Evolutionary conservation across 2,797 vertebrate species (phyloP).

Genomic region (Tolypeutes matacus): DNA sequence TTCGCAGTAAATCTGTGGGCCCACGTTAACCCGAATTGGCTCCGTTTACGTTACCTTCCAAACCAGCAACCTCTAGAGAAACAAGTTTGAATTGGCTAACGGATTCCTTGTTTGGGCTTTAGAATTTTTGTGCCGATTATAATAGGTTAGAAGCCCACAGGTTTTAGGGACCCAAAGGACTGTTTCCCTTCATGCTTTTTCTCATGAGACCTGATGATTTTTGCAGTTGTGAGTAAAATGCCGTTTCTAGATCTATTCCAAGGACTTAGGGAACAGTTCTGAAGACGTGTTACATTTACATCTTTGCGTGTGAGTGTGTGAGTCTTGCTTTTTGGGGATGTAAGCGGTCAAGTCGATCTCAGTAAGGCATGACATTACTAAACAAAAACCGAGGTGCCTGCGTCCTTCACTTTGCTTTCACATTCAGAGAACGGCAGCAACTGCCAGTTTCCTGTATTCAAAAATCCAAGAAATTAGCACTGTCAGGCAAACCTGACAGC

Average conservation of each 20-base stretch:
- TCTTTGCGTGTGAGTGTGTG: rapidly evolving
- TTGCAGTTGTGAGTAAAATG: not conserved
- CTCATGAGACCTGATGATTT: not conserved
- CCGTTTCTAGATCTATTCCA: not conserved
- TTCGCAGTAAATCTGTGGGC: not conserved
- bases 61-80: not conserved
- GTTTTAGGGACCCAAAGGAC: not conserved
- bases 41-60: rapidly evolving
- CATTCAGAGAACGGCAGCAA: rapidly evolving
- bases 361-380: rapidly evolving
- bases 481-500: not conserved
- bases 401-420: rapidly evolving
- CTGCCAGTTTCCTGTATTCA: not conserved
- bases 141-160: not conserved
- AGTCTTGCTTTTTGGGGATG: no score
- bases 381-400: rapidly evolving
- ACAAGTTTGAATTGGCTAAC: not conserved
- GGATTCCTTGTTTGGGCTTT: not conserved
- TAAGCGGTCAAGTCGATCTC: not conserved
- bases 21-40: rapidly evolving
- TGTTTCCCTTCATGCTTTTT: not conserved
- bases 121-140: rapidly evolving
- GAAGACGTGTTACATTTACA: not conserved
- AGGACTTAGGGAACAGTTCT: not conserved
- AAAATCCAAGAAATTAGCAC: not conserved